Evolutionary conservation across 2,888 invertebrate genomes (phyloP).

Genomic region (Timandra comae): DNA sequence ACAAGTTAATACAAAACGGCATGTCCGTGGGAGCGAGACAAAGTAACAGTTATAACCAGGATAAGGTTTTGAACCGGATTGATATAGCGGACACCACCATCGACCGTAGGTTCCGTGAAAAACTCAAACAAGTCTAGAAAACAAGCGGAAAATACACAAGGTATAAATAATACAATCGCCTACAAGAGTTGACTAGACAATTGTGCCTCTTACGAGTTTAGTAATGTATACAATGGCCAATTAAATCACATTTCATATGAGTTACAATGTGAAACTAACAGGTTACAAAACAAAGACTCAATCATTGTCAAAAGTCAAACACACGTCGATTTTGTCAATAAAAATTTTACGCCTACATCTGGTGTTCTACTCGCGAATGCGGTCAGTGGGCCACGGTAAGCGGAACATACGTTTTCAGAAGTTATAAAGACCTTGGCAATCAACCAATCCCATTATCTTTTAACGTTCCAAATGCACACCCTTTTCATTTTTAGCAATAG

Average conservation of each 20-base stretch:
- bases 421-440: constrained; percentile 41
- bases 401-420: constrained; percentile 34
- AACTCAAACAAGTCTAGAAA: constrained; percentile 19
- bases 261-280: constrained; percentile 9
- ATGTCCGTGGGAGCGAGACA: constrained; percentile 10
- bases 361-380: constrained; percentile 51
- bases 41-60: constrained; percentile 13
- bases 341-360: constrained; percentile 45
- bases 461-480: no score
- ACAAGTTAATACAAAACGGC: not conserved
- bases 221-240: constrained; percentile 2
- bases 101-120: constrained; percentile 30
- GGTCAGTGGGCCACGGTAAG: constrained; percentile 69
- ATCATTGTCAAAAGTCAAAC: constrained; percentile 19
- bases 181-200: constrained; percentile 2
- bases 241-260: no score
- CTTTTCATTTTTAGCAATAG: no score
- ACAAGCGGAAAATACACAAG: constrained; percentile 11
- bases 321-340: constrained; percentile 32
- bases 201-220: constrained; percentile 7
- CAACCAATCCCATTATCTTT: constrained; percentile 18
- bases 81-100: constrained; percentile 20
- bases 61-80: constrained; percentile 26
- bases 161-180: constrained; percentile 2
- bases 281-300: constrained; percentile 17